Base-by-base conservation (phyloP, 92 coral and sea anemone species). In the Epizoanthus ramosus region DNA sequence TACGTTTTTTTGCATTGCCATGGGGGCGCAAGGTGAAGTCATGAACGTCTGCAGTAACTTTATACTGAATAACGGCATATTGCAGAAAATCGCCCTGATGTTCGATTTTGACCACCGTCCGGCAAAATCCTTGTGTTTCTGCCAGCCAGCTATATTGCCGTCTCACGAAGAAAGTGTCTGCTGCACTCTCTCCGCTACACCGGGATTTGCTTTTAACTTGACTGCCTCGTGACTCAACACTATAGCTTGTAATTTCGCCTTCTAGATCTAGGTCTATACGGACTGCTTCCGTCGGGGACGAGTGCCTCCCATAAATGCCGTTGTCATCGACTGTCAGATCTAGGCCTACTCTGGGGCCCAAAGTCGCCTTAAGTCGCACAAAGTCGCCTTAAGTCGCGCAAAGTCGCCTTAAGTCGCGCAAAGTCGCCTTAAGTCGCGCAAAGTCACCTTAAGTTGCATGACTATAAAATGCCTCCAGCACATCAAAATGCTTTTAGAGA, bases 91-190 rank as follows among this genome's bases (percentile, higher is more conserved):
- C 9, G 0, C 83, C 86, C 19, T 74, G 73, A 6, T 59, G 75
- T 59, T 90, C 89, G 31, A 90, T 85, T 68, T 87, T 90, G 14
- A 85, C 59, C 16, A 90, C 80, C 69, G 61, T 73, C 19, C 91
- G 65, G 25, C 45, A 69, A 79, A 83, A 72, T 12, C 68, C 87
- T 13, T 59, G 71, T 16, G 69, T 16, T 23, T 54, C 52, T 18
- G 61, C 24, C 65, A 85, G 92, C 92, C 92, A 85, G 37, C 92
- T 89, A 80, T 84, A 86, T 47, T 86, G 88, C 24, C 93, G 61
- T 12, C 83, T 65, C 31, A 86, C 84, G 74, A 79, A 71, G 59
- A 63, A 85, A 17, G 7, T 41, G 47, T 66, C 81, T 19, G 21
- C 61, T 24, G 63, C 6, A 64, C 3, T 15, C 15, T 3, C 18